Evolutionary conservation across 2,113 vertebrate species (phyloP).

Genomic region (Mormyrus iriodes): DNA sequence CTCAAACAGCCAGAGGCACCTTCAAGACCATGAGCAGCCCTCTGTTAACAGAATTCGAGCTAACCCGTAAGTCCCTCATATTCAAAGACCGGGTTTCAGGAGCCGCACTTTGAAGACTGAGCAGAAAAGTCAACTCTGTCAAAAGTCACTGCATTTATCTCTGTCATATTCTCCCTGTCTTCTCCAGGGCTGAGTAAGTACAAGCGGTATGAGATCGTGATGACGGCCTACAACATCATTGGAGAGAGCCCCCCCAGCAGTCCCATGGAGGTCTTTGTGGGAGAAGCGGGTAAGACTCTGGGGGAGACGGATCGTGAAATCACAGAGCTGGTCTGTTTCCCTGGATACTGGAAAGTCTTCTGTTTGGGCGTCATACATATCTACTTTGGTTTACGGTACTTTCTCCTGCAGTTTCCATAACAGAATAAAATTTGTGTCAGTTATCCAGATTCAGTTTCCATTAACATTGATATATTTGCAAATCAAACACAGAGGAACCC

Average conservation of each 20-base stretch:
- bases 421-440: not conserved
- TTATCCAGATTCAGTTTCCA: not conserved
- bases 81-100: not conserved
- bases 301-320: not conserved
- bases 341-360: not conserved
- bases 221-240: constrained; percentile 69
- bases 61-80: constrained; percentile 64
- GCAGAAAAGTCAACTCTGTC: not conserved
- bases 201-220: constrained; percentile 65
- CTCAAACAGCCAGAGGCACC: constrained; percentile 67
- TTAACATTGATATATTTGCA: no score
- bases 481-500: no score
- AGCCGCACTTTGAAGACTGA: constrained; percentile 18
- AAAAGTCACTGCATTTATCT: not conserved
- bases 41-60: constrained; percentile 63
- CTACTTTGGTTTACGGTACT: not conserved
- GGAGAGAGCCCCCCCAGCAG: constrained; percentile 68
- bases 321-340: not conserved
- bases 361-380: not conserved
- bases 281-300: constrained; percentile 64
- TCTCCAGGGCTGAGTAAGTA: constrained; percentile 68
- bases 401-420: not conserved
- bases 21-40: constrained; percentile 74
- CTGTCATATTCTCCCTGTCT: not conserved
- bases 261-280: constrained; percentile 71